Base-by-base conservation (phyloP, 2,888 invertebrate genomes). In the Hemicrepidius hirtus region DNA sequence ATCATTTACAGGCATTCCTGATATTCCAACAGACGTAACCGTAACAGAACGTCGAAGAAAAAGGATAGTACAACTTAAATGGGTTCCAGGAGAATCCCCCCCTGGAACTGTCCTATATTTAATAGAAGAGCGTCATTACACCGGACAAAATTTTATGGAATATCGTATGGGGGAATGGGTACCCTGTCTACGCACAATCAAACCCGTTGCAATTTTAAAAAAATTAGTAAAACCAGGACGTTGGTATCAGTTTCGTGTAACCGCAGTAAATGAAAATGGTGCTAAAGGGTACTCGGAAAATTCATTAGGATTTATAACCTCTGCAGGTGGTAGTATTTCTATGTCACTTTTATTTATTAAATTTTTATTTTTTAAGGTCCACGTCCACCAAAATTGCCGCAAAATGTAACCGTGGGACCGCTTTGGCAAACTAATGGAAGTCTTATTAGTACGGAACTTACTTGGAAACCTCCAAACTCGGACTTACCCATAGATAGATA, bases 231-330 rank as follows among this genome's bases (percentile, higher is more conserved):
- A 91, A 80, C 92, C 93, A 0, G 94, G 94, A 3, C 90, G 92
- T 59, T 94, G 94, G 94, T 94, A 94, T 84, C 91, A 93, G 77
- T 93, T 94, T 81, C 88, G 94, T n/a, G 92, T 94, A 3, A 93
- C 94, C 0, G 92, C 94, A 0, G 90, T 94, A 2, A 93, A 92
- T 81, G 89, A 89, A 0, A 89, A 91, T 62, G 94, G 94, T 0
- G 93, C 93, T 3, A 87, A 91, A 73, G 94, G 94, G 9, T 94
- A 91, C 81, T 94, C 94, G 0, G 86, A 87, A 18, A 90, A 89
- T 0, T 91, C 91, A 3, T 81, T 87, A 0, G 88, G 90, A 0
- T 92, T 92, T 81, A 90, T 90, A 35, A 88, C 90, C 0, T 87
- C 89, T 0, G 85, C 87, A 72, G 89, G 85, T 82, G 78, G 81